phyloP scores from a whole-genome alignment of 2,888 invertebrate species.

The Eristalinus sepulchralis region DNA sequence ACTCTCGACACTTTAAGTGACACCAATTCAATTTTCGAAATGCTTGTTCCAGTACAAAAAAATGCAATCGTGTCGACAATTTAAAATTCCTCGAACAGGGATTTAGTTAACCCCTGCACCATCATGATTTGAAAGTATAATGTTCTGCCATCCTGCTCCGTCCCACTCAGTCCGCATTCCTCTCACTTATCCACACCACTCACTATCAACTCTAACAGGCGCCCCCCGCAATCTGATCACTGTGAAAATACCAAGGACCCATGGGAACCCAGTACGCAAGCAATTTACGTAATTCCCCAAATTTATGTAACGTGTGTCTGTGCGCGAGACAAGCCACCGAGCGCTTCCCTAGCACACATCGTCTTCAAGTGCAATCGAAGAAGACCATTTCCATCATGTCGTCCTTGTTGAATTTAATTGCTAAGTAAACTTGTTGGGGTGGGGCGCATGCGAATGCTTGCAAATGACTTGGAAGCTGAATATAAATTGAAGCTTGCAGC shows the following conservation, averaged over 20 bases:
- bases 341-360: too few relatives aligned
- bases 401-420: conserved; percentile 47
- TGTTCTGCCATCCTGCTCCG: too few relatives aligned
- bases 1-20: too few relatives aligned
- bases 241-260: conserved; percentile 2
- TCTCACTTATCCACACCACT: conserved; percentile 18
- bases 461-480: conserved; percentile 20
- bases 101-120: too few relatives aligned
- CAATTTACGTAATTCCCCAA: conserved; percentile 6
- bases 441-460: neutral
- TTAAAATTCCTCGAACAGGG: too few relatives aligned
- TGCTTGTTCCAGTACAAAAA: too few relatives aligned
- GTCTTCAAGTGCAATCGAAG: conserved; percentile 36
- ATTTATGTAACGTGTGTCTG: neutral
- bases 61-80: too few relatives aligned
- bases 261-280: neutral
- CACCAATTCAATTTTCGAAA: too few relatives aligned
- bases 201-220: conserved; percentile 9
- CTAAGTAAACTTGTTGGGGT: conserved; percentile 2
- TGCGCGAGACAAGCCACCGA: too few relatives aligned
- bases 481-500: conserved; percentile 10
- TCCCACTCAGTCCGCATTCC: too few relatives aligned
- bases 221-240: conserved; percentile 4
- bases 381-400: conserved; percentile 47
- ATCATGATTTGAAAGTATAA: too few relatives aligned